Evolutionary conservation across 2,797 vertebrate species (phyloP).

Genomic region (Sebastolobus alascanus): DNA sequence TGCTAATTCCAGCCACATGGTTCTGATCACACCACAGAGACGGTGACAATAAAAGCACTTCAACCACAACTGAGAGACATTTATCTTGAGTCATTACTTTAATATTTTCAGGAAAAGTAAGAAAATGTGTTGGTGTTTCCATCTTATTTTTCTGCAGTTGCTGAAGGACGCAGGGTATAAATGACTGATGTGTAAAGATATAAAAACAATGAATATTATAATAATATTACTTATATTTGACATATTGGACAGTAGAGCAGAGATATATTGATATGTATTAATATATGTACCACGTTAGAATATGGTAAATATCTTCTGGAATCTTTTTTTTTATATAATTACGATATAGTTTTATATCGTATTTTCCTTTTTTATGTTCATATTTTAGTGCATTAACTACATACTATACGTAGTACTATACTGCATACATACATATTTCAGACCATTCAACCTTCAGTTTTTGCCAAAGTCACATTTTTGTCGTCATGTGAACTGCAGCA

Average conservation of each 20-base stretch:
- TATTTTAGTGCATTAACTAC: neutral
- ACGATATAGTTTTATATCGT: neutral
- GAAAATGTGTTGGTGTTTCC: neutral
- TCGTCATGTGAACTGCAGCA: conserved; percentile 34
- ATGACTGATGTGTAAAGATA: neutral
- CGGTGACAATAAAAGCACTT: neutral
- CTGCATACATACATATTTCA: neutral
- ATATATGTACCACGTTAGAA: neutral
- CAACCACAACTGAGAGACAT: neutral
- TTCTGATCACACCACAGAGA: neutral
- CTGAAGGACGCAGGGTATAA: neutral
- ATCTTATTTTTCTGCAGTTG: neutral
- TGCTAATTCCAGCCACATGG: conserved; percentile 52
- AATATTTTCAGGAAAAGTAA: neutral
- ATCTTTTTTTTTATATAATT: neutral
- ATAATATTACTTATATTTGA: neutral
- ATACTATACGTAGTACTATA: no score
- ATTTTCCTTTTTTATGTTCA: neutral
- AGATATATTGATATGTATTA: neutral
- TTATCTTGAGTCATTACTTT: neutral
- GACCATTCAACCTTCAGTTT: neutral
- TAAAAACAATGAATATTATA: neutral
- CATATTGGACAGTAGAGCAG: neutral
- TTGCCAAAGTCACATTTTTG: conserved; percentile 8
- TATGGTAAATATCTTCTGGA: neutral